Percentiles rank a stretch among this genome's conserved stretches.
phyloP scores from a whole-genome alignment of 2,797 vertebrate genomes.

The Dipus sagitta region DNA sequence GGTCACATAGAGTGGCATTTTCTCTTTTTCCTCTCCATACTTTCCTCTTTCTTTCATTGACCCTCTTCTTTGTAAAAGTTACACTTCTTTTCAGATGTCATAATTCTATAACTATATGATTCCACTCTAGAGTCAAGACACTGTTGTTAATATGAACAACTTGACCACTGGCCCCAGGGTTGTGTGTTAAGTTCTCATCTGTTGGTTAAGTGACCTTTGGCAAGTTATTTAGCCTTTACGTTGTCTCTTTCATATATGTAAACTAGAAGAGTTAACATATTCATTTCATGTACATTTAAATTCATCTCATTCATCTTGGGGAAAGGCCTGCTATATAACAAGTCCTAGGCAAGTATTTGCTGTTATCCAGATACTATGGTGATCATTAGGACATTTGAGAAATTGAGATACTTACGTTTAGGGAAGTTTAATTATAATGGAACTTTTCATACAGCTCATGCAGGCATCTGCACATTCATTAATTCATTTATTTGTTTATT shows the following conservation, averaged over 20 bases:
- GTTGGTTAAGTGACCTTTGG: neutral
- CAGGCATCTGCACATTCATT: neutral
- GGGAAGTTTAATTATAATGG: neutral
- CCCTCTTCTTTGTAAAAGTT: neutral
- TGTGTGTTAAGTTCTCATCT: neutral
- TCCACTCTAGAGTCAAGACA: neutral
- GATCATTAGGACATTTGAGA: neutral
- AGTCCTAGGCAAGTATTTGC: neutral
- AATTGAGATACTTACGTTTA: neutral
- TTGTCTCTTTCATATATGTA: neutral
- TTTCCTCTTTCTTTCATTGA: neutral
- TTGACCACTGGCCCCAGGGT: neutral
- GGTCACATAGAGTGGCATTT: neutral
- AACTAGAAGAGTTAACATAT: constrained; percentile 16
- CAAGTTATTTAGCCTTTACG: neutral
- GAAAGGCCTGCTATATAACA: neutral
- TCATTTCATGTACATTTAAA: neutral
- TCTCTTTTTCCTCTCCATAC: neutral
- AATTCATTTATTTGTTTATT: neutral
- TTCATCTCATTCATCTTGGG: neutral
- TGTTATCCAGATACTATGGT: neutral
- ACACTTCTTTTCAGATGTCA: constrained; percentile 9
- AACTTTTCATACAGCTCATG: neutral
- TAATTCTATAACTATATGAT: neutral
- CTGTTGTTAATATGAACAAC: neutral